phyloP scores from a whole-genome alignment of 2,888 invertebrate species.

The Trachelus stipa region DNA sequence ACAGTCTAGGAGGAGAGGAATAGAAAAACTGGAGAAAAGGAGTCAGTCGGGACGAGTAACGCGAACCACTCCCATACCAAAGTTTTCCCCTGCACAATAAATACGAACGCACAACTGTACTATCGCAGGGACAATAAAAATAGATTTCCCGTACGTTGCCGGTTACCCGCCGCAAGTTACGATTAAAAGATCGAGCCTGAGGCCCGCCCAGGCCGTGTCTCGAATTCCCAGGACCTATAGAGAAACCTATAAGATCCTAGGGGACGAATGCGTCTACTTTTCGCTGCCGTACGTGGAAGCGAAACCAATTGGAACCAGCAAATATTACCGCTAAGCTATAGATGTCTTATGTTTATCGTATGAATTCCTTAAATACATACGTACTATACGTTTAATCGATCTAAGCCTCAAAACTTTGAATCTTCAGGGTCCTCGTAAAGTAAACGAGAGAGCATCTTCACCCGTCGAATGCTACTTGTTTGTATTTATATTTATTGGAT shows the following conservation, averaged over 20 bases:
- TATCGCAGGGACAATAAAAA: slow-evolving; percentile 57
- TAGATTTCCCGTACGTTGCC: slow-evolving; percentile 49
- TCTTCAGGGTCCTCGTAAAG: not conserved
- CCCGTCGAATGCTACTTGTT: too few relatives aligned
- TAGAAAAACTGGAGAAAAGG: not conserved
- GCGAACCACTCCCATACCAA: not conserved
- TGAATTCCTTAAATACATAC: not conserved
- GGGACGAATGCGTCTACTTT: slow-evolving; percentile 1
- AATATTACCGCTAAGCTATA: not conserved
- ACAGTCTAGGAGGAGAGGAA: not conserved
- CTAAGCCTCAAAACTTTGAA: not conserved
- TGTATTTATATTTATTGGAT: not conserved
- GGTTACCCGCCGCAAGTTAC: slow-evolving; percentile 48
- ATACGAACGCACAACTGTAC: slow-evolving; percentile 28
- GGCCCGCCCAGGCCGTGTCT: slow-evolving; percentile 55
- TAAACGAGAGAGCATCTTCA: not conserved
- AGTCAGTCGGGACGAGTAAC: not conserved
- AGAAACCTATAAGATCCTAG: not conserved
- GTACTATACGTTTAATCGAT: not conserved
- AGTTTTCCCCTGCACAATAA: not conserved
- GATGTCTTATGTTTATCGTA: not conserved
- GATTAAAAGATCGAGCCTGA: slow-evolving; percentile 55
- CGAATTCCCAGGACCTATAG: slow-evolving; percentile 38
- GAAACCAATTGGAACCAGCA: not conserved
- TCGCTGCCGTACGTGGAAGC: slow-evolving; percentile 2